A percentile compares a stretch with the other conserved stretches of the same genome.
Conservation (phyloP, 2,888 invertebrate genomes). For the Ophioninae sp. region DNA sequence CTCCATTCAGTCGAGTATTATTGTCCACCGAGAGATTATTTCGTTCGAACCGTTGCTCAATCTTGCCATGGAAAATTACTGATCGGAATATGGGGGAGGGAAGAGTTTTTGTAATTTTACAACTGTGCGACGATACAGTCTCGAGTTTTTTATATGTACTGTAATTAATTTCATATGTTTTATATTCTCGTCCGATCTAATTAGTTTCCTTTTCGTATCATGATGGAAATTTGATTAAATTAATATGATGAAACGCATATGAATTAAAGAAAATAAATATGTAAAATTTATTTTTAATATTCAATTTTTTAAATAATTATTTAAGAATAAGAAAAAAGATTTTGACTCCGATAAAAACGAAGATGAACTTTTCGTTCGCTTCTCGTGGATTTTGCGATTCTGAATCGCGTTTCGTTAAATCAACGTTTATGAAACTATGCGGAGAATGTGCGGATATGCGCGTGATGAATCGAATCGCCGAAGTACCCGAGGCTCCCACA, state of each 20-base stretch:
- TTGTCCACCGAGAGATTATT: not conserved
- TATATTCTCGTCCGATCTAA: not conserved
- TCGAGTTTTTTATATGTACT: not conserved
- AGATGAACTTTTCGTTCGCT: slow-evolving; percentile 2
- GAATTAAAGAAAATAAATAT: no score
- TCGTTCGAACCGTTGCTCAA: not conserved
- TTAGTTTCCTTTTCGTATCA: no score
- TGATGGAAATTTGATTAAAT: not conserved
- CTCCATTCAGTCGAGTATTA: slow-evolving; percentile 1
- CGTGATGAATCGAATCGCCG: slow-evolving; percentile 49
- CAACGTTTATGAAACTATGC: slow-evolving; percentile 27
- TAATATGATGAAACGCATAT: no score
- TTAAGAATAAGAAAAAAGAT: not conserved
- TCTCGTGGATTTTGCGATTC: not conserved
- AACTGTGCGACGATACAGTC: not conserved
- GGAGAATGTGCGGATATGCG: slow-evolving; percentile 16
- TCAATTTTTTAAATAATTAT: no score
- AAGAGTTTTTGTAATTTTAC: not conserved
- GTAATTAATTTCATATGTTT: not conserved
- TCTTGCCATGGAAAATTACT: not conserved
- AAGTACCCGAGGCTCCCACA: slow-evolving; percentile 64
- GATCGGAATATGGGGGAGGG: not conserved
- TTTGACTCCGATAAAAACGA: not conserved
- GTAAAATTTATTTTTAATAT: no score
- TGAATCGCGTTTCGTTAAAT: slow-evolving; percentile 6